Conservation (phyloP, 2,113 vertebrate genomes). For the Prunella fulvescens region DNA sequence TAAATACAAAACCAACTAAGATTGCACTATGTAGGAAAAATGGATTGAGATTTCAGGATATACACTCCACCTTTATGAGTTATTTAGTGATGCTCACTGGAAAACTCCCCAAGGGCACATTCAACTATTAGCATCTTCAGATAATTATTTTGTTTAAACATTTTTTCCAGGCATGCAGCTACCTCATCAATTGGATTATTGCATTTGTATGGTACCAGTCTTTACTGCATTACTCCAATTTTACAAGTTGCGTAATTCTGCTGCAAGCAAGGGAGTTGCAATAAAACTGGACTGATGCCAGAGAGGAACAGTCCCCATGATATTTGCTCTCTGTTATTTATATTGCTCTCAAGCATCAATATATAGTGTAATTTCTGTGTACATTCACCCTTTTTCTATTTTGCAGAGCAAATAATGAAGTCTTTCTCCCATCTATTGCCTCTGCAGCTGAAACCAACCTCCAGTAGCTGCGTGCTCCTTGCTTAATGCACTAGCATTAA, state of each 20-base stretch:
- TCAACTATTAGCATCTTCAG: slow-evolving; percentile 47
- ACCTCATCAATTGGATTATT: slow-evolving; percentile 44
- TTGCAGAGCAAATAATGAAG: slow-evolving; percentile 22
- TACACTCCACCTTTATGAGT: slow-evolving; percentile 54
- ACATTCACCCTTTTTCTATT: slow-evolving; percentile 17
- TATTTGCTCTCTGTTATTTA: slow-evolving; percentile 11
- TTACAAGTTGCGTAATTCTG: slow-evolving; percentile 41
- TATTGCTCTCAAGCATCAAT: slow-evolving; percentile 42
- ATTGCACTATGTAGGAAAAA: slow-evolving; percentile 79
- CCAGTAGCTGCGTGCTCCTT: background rate
- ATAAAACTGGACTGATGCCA: slow-evolving; percentile 30
- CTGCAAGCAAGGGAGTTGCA: slow-evolving; percentile 34
- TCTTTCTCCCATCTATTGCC: slow-evolving; percentile 4
- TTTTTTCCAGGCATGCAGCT: slow-evolving; percentile 2
- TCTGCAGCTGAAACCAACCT: slow-evolving; percentile 15
- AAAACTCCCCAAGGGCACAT: slow-evolving; percentile 22
- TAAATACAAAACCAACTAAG: slow-evolving; percentile 81
- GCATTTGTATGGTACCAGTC: slow-evolving; percentile 16
- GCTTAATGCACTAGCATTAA: background rate
- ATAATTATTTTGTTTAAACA: slow-evolving; percentile 19
- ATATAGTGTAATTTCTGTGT: slow-evolving; percentile 29
- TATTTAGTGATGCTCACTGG: slow-evolving; percentile 39
- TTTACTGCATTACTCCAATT: slow-evolving; percentile 32
- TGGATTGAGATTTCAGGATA: slow-evolving; percentile 53
- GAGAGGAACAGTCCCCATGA: background rate